phyloP scores from a whole-genome alignment of 2,113 vertebrate species.

The Tamias sibiricus region DNA sequence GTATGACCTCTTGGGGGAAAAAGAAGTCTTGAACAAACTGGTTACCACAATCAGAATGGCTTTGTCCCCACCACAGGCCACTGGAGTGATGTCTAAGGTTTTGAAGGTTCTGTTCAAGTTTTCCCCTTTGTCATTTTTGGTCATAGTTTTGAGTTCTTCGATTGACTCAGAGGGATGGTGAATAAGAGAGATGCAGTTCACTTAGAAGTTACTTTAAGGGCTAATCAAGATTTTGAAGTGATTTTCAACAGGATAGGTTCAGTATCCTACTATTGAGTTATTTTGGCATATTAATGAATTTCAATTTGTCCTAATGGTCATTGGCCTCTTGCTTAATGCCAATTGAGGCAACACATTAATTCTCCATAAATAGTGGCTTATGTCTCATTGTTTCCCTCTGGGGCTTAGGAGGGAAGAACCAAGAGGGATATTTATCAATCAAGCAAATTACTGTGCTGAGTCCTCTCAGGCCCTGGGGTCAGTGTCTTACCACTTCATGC shows the following conservation, averaged over 20 bases:
- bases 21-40: conserved; percentile 23
- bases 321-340: conserved; percentile 17
- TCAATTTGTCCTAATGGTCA: conserved; percentile 52
- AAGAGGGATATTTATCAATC: conserved; percentile 9
- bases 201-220: conserved; percentile 47
- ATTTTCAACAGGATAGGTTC: conserved; percentile 43
- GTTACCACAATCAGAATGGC: not conserved
- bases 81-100: not conserved
- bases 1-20: conserved; percentile 34
- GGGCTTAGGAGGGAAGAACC: conserved; percentile 33
- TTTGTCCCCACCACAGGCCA: not conserved
- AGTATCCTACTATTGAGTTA: not conserved
- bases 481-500: not conserved
- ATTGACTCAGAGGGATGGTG: not conserved
- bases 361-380: not conserved
- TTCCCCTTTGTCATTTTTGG: conserved; percentile 24
- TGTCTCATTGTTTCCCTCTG: conserved; percentile 51
- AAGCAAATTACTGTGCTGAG: not conserved
- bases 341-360: not conserved
- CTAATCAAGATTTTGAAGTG: conserved; percentile 26
- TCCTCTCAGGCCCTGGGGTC: not conserved
- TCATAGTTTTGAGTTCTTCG: conserved; percentile 27
- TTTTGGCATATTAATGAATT: conserved; percentile 38
- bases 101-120: conserved; percentile 43
- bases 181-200: not conserved